Conservation (phyloP, 2,113 vertebrate species). For the Pongo abelii region DNA sequence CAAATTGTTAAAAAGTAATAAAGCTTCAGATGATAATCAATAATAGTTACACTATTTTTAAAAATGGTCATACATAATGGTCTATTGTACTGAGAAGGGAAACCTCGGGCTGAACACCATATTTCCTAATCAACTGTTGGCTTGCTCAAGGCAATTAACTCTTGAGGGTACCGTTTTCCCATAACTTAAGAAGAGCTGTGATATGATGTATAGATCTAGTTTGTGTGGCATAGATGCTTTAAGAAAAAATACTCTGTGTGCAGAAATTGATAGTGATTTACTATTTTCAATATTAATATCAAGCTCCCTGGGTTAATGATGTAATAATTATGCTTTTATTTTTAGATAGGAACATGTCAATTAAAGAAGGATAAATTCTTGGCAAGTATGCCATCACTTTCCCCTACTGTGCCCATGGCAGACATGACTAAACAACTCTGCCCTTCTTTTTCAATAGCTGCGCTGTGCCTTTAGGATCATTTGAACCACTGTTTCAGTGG, state of each 20-base stretch:
- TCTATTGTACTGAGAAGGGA: background rate
- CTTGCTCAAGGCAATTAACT: background rate
- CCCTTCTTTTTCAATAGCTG: background rate
- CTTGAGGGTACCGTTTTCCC: background rate
- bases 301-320: background rate
- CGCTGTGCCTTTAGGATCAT: background rate
- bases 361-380: constrained; percentile 18
- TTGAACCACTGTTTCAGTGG: background rate
- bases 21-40: background rate
- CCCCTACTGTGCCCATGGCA: background rate
- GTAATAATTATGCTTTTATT: constrained; percentile 6
- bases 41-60: background rate
- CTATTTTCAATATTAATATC: constrained; percentile 8
- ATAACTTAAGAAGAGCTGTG: background rate
- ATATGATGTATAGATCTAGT: background rate
- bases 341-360: background rate
- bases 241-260: background rate
- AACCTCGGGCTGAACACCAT: background rate
- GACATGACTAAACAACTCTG: background rate
- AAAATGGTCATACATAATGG: background rate
- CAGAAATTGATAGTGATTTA: constrained; percentile 25
- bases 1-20: constrained; percentile 19
- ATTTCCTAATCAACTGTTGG: background rate
- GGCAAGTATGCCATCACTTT: background rate
- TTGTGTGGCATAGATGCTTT: background rate